Percentiles rank a stretch among this genome's conserved stretches.
Conservation (phyloP, 2,113 vertebrate species). For the Oncorhynchus tshawytscha region DNA sequence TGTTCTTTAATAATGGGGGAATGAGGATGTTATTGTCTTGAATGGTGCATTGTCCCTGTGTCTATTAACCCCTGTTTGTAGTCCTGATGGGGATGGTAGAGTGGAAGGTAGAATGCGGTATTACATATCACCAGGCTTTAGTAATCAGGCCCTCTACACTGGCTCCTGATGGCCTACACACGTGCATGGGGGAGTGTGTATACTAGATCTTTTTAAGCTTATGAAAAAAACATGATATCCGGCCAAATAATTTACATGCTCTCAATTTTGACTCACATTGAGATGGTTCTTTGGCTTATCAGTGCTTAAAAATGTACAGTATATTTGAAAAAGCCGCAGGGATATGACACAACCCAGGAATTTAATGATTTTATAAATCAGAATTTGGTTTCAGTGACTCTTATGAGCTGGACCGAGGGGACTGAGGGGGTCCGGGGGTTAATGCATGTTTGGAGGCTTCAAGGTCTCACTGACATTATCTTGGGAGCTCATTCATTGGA, state of each 20-base stretch:
- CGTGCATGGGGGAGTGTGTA: neutral
- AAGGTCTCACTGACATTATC: slow-evolving; percentile 61
- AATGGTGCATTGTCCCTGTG: neutral
- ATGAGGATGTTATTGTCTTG: no score
- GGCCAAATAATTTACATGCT: slow-evolving; percentile 52
- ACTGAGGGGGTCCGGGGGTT: slow-evolving; percentile 38
- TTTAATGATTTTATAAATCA: slow-evolving; percentile 56
- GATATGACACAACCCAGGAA: slow-evolving; percentile 44
- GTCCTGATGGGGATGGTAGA: neutral
- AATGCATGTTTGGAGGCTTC: slow-evolving; percentile 52
- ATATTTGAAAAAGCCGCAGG: slow-evolving; percentile 45
- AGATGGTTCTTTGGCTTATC: slow-evolving; percentile 47
- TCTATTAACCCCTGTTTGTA: neutral
- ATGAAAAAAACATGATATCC: slow-evolving; percentile 50
- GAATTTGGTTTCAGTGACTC: slow-evolving; percentile 52
- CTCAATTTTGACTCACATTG: slow-evolving; percentile 43
- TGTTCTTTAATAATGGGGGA: no score
- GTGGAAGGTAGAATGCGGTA: neutral
- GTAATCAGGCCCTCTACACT: slow-evolving; percentile 8
- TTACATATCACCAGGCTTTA: neutral
- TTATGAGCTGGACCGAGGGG: slow-evolving; percentile 57
- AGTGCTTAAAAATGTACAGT: slow-evolving; percentile 47
- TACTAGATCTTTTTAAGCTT: slow-evolving; percentile 38
- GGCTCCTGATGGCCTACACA: neutral
- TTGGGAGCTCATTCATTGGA: slow-evolving; percentile 51